Evolutionary conservation across 2,113 vertebrate species (phyloP).

Genomic region (Epinephelus cyanopodus): DNA sequence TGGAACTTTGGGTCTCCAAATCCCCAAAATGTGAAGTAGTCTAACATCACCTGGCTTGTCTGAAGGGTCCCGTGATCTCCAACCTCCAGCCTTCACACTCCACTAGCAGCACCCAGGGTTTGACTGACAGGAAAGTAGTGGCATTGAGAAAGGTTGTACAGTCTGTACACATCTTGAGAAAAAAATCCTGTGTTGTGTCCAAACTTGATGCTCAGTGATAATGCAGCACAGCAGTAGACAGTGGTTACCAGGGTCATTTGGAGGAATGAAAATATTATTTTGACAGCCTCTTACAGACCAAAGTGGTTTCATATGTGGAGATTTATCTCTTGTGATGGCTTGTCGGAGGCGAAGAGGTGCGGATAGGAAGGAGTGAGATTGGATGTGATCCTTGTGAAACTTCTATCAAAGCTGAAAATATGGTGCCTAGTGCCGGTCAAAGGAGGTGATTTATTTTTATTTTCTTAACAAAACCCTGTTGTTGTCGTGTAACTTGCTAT

Average conservation of each 20-base stretch:
- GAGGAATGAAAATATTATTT: slow-evolving; percentile 56
- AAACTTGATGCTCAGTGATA: slow-evolving; percentile 32
- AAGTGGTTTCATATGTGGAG: slow-evolving; percentile 59
- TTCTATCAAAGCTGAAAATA: slow-evolving; percentile 50
- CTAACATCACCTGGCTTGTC: slow-evolving; percentile 9
- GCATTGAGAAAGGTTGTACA: slow-evolving; percentile 4
- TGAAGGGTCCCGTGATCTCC: slow-evolving; percentile 4
- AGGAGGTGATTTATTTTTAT: slow-evolving; percentile 24
- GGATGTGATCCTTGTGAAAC: slow-evolving; percentile 55
- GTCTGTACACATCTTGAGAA: neutral
- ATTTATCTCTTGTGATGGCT: slow-evolving; percentile 60
- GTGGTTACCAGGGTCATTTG: slow-evolving; percentile 25
- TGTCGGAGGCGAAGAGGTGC: slow-evolving; percentile 12
- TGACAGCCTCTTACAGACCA: slow-evolving; percentile 59
- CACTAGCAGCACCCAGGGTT: slow-evolving; percentile 16
- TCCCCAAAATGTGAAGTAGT: slow-evolving; percentile 12
- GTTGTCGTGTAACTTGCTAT: neutral
- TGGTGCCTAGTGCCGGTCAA: slow-evolving; percentile 17
- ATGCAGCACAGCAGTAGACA: slow-evolving; percentile 39
- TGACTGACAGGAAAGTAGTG: slow-evolving; percentile 31
- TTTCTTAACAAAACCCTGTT: slow-evolving; percentile 4
- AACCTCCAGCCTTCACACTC: slow-evolving; percentile 10
- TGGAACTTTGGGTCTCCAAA: neutral
- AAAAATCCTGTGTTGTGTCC: slow-evolving; percentile 19
- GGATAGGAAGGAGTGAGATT: slow-evolving; percentile 22